Conservation (phyloP, 2,888 invertebrate genomes). For the Cantharis nigra region DNA sequence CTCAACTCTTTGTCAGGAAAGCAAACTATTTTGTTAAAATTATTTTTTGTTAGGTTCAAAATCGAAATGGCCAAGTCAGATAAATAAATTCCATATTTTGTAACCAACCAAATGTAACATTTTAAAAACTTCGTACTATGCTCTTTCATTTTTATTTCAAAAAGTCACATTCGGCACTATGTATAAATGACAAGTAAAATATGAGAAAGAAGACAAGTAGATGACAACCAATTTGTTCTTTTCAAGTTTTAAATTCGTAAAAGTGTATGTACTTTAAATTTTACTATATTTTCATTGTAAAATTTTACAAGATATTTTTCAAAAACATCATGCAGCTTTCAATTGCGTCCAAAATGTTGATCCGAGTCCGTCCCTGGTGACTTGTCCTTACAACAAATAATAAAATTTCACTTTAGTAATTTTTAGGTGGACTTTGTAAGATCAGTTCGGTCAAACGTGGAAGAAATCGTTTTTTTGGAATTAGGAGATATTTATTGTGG, state of each 20-base stretch:
- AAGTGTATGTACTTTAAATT: background rate
- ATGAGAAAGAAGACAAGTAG: background rate
- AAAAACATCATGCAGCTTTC: too few relatives aligned
- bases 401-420: background rate
- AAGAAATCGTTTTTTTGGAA: slow-evolving; percentile 1
- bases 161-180: too few relatives aligned
- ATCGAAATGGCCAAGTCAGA: too few relatives aligned
- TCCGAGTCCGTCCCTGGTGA: background rate
- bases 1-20: too few relatives aligned
- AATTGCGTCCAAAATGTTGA: background rate
- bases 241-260: too few relatives aligned
- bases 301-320: background rate
- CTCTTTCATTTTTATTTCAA: too few relatives aligned
- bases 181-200: background rate
- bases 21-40: too few relatives aligned
- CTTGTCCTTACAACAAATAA: background rate
- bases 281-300: background rate
- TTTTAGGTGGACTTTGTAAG: background rate
- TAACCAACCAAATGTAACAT: too few relatives aligned
- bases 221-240: background rate
- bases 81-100: too few relatives aligned
- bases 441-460: background rate
- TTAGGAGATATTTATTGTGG: slow-evolving; percentile 1
- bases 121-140: too few relatives aligned
- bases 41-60: too few relatives aligned